Evolutionary conservation across 2,113 vertebrate species (phyloP).

Genomic region (Albula glossodonta): DNA sequence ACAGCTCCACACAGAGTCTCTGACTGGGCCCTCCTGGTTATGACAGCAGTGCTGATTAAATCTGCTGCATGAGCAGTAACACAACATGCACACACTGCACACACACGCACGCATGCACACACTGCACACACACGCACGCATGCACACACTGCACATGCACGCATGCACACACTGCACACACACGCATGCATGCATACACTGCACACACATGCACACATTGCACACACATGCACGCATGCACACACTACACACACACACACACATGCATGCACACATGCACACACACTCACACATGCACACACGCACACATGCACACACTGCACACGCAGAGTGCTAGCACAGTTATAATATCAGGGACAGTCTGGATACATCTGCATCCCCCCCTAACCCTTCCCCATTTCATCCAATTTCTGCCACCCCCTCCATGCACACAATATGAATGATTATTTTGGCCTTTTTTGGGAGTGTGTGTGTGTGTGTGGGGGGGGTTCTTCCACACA

Average conservation of each 20-base stretch:
- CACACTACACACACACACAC: not conserved
- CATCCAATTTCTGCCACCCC: too few relatives aligned
- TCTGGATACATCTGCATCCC: too few relatives aligned
- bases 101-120: not conserved
- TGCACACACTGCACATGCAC: not conserved
- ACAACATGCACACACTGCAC: too few relatives aligned
- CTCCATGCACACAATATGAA: constrained; percentile 16
- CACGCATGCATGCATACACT: not conserved
- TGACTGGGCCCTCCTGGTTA: not conserved
- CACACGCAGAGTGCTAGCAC: not conserved
- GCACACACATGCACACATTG: not conserved
- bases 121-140: not conserved
- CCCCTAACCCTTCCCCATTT: too few relatives aligned
- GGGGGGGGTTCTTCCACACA: not conserved
- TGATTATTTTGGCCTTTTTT: not conserved
- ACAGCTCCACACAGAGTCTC: not conserved
- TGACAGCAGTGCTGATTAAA: not conserved
- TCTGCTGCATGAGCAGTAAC: not conserved
- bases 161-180: too few relatives aligned
- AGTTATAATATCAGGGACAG: too few relatives aligned
- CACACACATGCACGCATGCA: not conserved
- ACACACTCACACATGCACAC: not conserved
- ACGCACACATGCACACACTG: too few relatives aligned
- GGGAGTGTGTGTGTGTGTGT: not conserved
- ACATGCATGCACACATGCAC: not conserved